phyloP scores from a whole-genome alignment of 2,113 vertebrate species.

The Pituophis catenifer region DNA sequence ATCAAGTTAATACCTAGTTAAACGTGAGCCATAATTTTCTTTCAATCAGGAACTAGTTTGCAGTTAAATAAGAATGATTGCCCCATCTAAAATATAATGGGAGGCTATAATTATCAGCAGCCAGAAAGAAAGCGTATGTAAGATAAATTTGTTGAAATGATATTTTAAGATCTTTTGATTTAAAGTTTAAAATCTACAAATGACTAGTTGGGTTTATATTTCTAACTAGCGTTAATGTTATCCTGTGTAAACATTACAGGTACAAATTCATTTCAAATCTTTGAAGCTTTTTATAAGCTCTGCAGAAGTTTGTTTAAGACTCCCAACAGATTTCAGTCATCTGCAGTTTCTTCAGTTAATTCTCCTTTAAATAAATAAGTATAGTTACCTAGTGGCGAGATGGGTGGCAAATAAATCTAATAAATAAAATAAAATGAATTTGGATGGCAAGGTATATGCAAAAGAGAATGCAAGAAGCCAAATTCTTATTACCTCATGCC shows the following conservation, averaged over 20 bases:
- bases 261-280: not conserved
- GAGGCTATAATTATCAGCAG: not conserved
- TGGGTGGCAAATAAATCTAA: not conserved
- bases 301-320: not conserved
- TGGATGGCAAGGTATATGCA: not conserved
- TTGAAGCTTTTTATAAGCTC: not conserved
- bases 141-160: not conserved
- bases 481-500: not conserved
- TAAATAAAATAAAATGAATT: not conserved
- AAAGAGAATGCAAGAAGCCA: not conserved
- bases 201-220: not conserved
- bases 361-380: not conserved
- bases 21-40: not conserved
- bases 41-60: not conserved
- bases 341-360: not conserved
- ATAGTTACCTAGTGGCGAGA: not conserved
- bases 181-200: not conserved
- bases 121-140: not conserved
- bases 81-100: not conserved
- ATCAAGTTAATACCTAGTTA: not conserved
- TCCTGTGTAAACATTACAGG: not conserved
- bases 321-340: not conserved
- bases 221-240: not conserved
- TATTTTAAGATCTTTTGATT: not conserved
- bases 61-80: not conserved